phyloP scores from a whole-genome alignment of 2,888 invertebrate genomes.

The Cheiracanthium punctorium region DNA sequence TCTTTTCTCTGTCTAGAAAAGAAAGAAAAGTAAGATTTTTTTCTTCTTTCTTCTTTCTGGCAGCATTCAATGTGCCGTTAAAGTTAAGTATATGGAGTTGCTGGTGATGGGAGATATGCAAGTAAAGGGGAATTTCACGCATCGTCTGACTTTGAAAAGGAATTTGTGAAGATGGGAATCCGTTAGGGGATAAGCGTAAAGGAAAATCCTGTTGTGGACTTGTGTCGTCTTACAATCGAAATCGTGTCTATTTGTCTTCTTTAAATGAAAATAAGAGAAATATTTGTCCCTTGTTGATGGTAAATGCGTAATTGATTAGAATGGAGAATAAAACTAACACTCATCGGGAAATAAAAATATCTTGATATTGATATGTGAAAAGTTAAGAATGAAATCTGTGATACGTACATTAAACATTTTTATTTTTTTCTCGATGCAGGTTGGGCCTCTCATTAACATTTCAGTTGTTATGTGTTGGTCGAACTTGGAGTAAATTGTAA shows the following conservation, averaged over 20 bases:
- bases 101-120: constrained; percentile 65
- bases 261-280: neutral
- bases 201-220: constrained; percentile 48
- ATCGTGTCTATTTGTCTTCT: constrained; percentile 41
- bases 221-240: constrained; percentile 41
- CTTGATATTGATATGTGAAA: too few relatives aligned
- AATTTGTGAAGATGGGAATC: constrained; percentile 40
- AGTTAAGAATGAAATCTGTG: too few relatives aligned
- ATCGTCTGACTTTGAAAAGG: constrained; percentile 57
- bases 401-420: too few relatives aligned
- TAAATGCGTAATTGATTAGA: too few relatives aligned
- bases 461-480: too few relatives aligned
- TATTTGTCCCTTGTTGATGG: neutral
- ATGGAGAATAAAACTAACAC: too few relatives aligned
- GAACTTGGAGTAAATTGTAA: too few relatives aligned
- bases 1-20: constrained; percentile 53
- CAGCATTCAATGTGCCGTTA: constrained; percentile 65
- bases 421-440: too few relatives aligned
- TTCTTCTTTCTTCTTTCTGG: too few relatives aligned
- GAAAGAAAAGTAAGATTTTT: constrained; percentile 46
- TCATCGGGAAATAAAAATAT: too few relatives aligned
- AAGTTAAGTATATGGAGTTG: constrained; percentile 59
- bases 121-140: constrained; percentile 65
- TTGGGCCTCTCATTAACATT: too few relatives aligned
- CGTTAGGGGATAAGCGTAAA: constrained; percentile 25